Percentiles rank a stretch among this genome's conserved stretches.
Evolutionary conservation across 1,140 invertebrate genomes (phyloP).

Genomic region (Lepidurus couesii): DNA sequence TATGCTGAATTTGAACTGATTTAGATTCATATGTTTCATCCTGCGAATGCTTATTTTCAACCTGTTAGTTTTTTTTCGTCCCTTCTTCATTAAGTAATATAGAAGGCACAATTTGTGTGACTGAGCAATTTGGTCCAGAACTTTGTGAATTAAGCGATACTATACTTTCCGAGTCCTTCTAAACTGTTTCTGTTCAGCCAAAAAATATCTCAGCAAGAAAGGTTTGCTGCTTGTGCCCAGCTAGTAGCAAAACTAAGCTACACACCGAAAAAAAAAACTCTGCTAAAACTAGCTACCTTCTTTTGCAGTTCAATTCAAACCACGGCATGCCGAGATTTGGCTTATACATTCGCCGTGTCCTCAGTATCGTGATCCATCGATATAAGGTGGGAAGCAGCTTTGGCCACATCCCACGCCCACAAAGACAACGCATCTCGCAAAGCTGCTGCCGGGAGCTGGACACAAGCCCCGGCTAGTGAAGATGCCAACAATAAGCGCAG

Average conservation of each 20-base stretch:
- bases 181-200: not conserved
- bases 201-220: not conserved
- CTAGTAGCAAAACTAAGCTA: not conserved
- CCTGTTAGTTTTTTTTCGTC: not conserved
- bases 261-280: not conserved
- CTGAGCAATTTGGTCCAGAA: not conserved
- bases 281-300: too few relatives aligned
- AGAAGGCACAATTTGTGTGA: not conserved
- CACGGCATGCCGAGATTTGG: too few relatives aligned
- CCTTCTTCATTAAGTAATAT: constrained; percentile 14
- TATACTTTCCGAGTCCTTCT: not conserved
- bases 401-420: constrained; percentile 36
- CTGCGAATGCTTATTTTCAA: not conserved
- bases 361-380: constrained; percentile 29
- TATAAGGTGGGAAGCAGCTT: constrained; percentile 35
- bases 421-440: constrained; percentile 32
- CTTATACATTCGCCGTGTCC: constrained; percentile 22
- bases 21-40: not conserved
- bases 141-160: not conserved
- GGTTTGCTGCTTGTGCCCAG: not conserved
- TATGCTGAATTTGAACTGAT: not conserved
- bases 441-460: constrained; percentile 35
- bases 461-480: constrained; percentile 37
- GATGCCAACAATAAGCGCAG: constrained; percentile 53
- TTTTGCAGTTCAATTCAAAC: too few relatives aligned